Conservation (phyloP, 2,113 vertebrate species). For the Todiramphus chloris region DNA sequence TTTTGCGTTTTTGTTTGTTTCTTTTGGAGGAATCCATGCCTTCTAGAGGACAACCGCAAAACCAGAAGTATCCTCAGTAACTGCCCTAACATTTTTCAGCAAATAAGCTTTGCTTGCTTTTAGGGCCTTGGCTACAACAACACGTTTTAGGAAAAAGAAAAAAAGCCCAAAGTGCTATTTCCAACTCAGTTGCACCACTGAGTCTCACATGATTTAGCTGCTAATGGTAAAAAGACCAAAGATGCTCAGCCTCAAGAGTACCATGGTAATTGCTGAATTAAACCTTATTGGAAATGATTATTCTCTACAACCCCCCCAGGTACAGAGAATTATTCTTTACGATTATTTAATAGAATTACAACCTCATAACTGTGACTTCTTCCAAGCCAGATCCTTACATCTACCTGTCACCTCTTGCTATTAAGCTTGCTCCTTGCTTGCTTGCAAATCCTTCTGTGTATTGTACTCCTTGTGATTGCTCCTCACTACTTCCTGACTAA, state of each 20-base stretch:
- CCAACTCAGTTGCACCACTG: background rate
- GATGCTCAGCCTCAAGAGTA: background rate
- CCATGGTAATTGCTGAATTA: background rate
- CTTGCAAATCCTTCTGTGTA: background rate
- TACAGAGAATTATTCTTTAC: conserved; percentile 23
- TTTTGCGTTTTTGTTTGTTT: background rate
- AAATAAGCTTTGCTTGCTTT: background rate
- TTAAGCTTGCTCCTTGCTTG: background rate
- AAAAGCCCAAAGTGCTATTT: background rate
- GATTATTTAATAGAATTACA: conserved; percentile 40
- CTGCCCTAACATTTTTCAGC: background rate
- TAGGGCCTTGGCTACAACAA: background rate
- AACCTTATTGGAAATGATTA: background rate
- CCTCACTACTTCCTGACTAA: background rate
- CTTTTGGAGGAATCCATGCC: background rate
- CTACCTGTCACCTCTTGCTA: background rate
- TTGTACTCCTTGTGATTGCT: background rate
- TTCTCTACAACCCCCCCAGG: background rate
- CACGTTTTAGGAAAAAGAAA: background rate
- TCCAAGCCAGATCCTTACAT: background rate
- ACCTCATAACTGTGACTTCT: background rate
- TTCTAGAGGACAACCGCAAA: background rate
- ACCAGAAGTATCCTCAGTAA: background rate
- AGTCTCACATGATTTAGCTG: background rate
- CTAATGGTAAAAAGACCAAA: background rate